Evolutionary conservation across 2,113 vertebrate genomes (phyloP).

Genomic region (Xyliphius kryptos): DNA sequence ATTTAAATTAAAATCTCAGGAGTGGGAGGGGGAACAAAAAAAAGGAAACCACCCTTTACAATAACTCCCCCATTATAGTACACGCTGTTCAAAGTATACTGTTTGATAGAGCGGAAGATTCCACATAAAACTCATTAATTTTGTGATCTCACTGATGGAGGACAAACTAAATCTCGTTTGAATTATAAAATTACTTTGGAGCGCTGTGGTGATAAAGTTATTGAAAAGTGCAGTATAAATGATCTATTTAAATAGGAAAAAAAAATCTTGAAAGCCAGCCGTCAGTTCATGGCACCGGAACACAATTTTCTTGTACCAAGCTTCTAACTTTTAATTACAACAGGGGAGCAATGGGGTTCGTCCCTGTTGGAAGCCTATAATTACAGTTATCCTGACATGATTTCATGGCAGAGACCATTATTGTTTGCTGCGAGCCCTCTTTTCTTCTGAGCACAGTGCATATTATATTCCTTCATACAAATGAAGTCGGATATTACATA

Average conservation of each 20-base stretch:
- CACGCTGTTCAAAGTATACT: too few species aligned
- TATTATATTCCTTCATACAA: conserved; percentile 4
- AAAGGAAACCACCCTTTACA: too few species aligned
- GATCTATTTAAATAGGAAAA: background rate
- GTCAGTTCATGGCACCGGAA: conserved; percentile 5
- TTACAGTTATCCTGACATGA: conserved; percentile 25
- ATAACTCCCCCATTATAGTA: too few species aligned
- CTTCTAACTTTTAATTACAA: conserved; percentile 25
- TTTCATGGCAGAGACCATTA: conserved; percentile 22
- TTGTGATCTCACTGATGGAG: too few species aligned
- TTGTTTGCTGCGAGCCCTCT: conserved; percentile 11
- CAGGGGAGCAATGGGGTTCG: conserved; percentile 7
- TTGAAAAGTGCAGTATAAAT: background rate
- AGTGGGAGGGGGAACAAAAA: too few species aligned
- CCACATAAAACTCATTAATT: too few species aligned
- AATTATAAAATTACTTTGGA: too few species aligned
- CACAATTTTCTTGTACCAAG: background rate
- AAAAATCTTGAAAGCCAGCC: conserved; percentile 9
- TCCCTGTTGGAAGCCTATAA: conserved; percentile 28
- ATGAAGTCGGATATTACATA: conserved; percentile 4
- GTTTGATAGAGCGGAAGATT: too few species aligned
- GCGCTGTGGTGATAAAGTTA: background rate
- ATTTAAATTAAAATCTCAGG: too few species aligned
- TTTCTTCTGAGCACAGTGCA: background rate
- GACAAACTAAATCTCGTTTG: too few species aligned